Base-by-base conservation (phyloP, 1,140 invertebrate species). In the Aphis gossypii region DNA sequence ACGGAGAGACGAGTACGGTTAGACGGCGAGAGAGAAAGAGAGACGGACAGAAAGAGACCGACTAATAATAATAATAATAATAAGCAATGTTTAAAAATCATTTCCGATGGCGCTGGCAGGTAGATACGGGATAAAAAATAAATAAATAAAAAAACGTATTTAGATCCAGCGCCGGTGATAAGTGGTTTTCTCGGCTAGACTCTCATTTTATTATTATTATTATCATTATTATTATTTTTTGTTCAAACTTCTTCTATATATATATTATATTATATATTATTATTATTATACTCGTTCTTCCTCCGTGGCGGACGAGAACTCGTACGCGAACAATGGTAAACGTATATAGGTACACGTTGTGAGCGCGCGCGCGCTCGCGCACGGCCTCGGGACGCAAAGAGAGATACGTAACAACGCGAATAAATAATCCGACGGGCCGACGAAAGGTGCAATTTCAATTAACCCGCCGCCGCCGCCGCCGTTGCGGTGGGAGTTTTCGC, bases 401-500 rank as follows among this genome's bases (percentile, higher is more conserved):
- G 23, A 41, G 88, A 60, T 60, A 60, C 38, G 38, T 41, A 84
- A 92, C 35, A 41, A 86, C 48, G 92, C 92, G 82, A 93, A 93
- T 84, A 54, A 84, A 93, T 93, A 86, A 86, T 93, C 48, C 48
- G 92, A 92, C 68, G 44, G 76, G 60, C 68, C 68, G 90, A 93
- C 92, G 92, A 93, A 93, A 93, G 92, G 48, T 93, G 82, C 92
- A 93, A 93, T 93, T 93, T 93, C 92, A 93, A 93, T 93, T 54
- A 93, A 93, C 48, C 92, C 35, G 51, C 76, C 46, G 46, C 35
- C 35, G 46, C 35, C 35, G 35, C 88, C 60, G 60, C 25, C 44
- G 18, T 21, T 56, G 35, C 35, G 82, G 46, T 56, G 48, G 92
- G 82, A 93, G 92, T 84, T 93, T 93, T 93, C 35, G 82, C 82